Evolutionary conservation across 2,113 vertebrate genomes (phyloP).

Genomic region (Sander lucioperca): DNA sequence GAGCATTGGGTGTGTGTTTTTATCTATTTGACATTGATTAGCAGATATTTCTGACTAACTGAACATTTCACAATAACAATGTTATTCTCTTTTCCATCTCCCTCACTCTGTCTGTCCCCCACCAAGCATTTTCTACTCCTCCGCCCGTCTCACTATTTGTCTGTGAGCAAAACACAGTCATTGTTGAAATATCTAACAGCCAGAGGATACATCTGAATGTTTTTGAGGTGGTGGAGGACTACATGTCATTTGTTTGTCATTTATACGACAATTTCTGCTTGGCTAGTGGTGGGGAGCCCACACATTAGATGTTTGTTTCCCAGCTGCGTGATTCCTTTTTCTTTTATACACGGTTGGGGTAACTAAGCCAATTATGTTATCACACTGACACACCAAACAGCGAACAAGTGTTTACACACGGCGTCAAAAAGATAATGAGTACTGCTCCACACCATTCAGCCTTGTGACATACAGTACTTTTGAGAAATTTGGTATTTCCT

Average conservation of each 20-base stretch:
- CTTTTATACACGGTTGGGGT: not conserved
- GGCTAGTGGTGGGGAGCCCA: not conserved
- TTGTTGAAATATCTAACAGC: not conserved
- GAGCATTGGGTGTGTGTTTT: not conserved
- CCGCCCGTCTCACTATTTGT: not conserved
- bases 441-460: not conserved
- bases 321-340: not conserved
- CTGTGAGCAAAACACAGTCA: not conserved
- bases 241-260: not conserved
- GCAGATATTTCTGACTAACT: conserved; percentile 1
- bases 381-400: conserved; percentile 30
- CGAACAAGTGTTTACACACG: conserved; percentile 43
- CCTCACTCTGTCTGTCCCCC: conserved; percentile 1
- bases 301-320: conserved; percentile 7
- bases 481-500: not conserved
- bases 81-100: not conserved
- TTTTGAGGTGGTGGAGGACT: not conserved
- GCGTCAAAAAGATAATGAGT: not conserved
- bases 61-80: conserved; percentile 7
- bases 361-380: conserved; percentile 31
- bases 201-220: not conserved
- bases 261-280: not conserved
- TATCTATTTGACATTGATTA: conserved; percentile 3
- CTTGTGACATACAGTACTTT: not conserved
- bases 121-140: not conserved